Percentiles rank a stretch among this genome's conserved stretches.
phyloP scores from a whole-genome alignment of 2,797 vertebrate genomes.

The Squalus acanthias region DNA sequence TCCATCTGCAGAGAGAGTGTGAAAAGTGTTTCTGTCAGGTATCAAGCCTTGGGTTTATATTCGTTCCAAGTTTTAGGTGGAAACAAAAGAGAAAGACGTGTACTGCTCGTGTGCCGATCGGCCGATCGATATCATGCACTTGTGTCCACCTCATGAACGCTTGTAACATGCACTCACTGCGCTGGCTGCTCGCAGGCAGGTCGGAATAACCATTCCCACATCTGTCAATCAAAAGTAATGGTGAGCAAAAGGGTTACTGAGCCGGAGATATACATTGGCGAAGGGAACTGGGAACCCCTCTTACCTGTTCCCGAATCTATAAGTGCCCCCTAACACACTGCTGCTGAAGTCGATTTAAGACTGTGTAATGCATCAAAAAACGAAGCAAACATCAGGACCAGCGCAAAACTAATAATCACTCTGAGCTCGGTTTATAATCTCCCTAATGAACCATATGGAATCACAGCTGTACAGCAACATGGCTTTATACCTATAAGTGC shows the following conservation, averaged over 20 bases:
- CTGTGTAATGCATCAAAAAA: conserved; percentile 19
- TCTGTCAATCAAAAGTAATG: not conserved
- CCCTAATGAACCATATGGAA: conserved; percentile 38
- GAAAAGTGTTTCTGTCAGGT: not conserved
- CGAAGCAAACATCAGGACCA: conserved; percentile 25
- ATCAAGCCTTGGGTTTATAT: not conserved
- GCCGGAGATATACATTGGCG: not conserved
- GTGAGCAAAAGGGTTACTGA: not conserved
- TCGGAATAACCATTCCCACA: not conserved
- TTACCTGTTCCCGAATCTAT: not conserved
- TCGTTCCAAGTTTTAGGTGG: not conserved
- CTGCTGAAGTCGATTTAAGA: not conserved
- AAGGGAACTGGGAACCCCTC: not conserved
- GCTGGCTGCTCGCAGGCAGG: not conserved
- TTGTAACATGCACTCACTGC: not conserved
- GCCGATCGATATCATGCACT: not conserved
- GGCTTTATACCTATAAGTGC: conserved; percentile 7
- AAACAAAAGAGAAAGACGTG: too few relatives aligned
- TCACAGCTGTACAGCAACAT: conserved; percentile 31
- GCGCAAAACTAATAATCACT: conserved; percentile 35
- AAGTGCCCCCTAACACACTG: not conserved
- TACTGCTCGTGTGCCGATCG: not conserved
- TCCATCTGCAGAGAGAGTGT: not conserved
- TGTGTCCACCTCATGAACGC: not conserved
- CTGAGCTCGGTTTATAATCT: conserved; percentile 27